phyloP scores from a whole-genome alignment of 2,888 invertebrate species.

The Epirrhoe tristata region DNA sequence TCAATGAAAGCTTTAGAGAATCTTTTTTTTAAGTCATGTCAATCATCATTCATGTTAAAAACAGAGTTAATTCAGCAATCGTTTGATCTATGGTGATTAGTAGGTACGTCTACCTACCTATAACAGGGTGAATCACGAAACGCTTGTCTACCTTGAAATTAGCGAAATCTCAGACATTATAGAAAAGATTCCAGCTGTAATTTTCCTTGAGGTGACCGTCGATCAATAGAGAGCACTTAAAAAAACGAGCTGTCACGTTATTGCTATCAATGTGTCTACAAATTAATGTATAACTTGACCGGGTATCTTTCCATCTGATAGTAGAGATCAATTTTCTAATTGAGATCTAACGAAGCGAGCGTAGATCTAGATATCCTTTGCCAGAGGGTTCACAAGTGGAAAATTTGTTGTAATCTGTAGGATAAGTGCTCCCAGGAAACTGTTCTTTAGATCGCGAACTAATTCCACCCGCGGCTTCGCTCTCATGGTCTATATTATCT shows the following conservation, averaged over 20 bases:
- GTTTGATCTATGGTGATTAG: no score
- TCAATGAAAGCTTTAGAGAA: no score
- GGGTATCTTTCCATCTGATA: constrained; percentile 4
- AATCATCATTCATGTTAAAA: no score
- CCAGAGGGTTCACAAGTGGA: constrained; percentile 9
- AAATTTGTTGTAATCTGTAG: constrained; percentile 8
- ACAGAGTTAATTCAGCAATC: no score
- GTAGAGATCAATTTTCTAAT: constrained; percentile 24
- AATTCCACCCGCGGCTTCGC: background rate
- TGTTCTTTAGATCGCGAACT: background rate
- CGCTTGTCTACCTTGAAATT: constrained; percentile 12
- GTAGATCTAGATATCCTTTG: background rate
- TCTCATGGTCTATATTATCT: background rate
- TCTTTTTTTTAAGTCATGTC: no score
- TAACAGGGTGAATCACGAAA: no score
- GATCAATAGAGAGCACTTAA: constrained; percentile 20
- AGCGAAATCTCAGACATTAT: constrained; percentile 14
- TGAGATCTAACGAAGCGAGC: constrained; percentile 13
- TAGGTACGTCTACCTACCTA: no score
- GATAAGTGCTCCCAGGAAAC: constrained; percentile 1
- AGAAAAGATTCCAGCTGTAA: constrained; percentile 6
- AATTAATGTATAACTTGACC: background rate
- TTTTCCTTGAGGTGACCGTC: constrained; percentile 15
- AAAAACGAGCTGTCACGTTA: background rate
- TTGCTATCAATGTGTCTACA: background rate